Base-by-base conservation (phyloP, 2,888 invertebrate species). In the Caenorhabditis macrosperma region DNA sequence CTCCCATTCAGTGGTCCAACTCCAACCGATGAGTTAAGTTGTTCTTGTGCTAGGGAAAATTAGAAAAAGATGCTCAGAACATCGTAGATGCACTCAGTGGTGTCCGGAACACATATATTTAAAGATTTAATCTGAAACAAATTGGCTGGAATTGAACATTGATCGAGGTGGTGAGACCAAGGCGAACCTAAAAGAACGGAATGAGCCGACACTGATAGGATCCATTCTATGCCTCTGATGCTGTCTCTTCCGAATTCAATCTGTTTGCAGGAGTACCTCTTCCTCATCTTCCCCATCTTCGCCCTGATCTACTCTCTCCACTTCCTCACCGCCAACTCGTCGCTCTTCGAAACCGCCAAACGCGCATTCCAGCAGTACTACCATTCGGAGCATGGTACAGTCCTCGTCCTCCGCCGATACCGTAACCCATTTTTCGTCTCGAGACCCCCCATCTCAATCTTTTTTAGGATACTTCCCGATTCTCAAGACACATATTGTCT, bases 241-340 rank as follows among this genome's bases (percentile, higher is more conserved):
- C n/a, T n/a, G n/a, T n/a, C n/a, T n/a, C n/a, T 26, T 44, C n/a
- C 10, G 12, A 48, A 17, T 22, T 38, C 33, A 33, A 52, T 67
- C 12, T n/a, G n/a, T n/a, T n/a, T n/a, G n/a, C 69, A 79, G 79
- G 79, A 79, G 33, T 79, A 69, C 28, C 63, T 75, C 9, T 75
- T 79, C 44, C 52, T 79, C 9, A 69, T 79, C 48, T 75, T 79
- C 52, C 75, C 79, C n/a, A 52, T 64, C 22, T 79, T 79, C 46
- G 68, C 69, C 20, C 57, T 75, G 1, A 59, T 79, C 59, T 79
- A 79, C 52, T 55, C 79, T 2, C 17, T 79, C 0, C 75, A 79
- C 20, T 79, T 68, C 54, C 48, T 79, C 46, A 59, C 59, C 24
- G 55, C 79, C 26, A 60, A 79, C 41, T 33, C 59, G 4, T 54